Conservation (phyloP, 2,113 vertebrate genomes). For the Misgurnus anguillicaudatus region DNA sequence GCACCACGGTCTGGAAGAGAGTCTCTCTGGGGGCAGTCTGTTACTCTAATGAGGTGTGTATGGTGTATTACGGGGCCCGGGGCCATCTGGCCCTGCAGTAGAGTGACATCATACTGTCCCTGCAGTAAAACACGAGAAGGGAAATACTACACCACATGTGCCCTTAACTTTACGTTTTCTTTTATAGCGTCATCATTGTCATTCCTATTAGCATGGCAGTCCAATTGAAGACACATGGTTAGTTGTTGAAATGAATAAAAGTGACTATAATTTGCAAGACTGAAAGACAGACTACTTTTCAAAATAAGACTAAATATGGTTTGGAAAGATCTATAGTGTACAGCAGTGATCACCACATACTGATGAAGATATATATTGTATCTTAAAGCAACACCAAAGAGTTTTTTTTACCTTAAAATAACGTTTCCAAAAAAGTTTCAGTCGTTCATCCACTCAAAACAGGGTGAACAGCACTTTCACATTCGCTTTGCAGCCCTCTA, state of each 20-base stretch:
- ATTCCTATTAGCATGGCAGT: conserved; percentile 40
- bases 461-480: no score
- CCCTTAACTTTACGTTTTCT: conserved; percentile 57
- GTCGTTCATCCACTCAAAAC: no score
- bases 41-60: conserved; percentile 64
- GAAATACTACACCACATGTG: conserved; percentile 61
- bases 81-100: conserved; percentile 65
- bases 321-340: no score
- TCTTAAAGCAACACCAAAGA: no score
- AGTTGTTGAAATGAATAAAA: conserved; percentile 34
- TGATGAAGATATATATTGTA: no score
- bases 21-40: conserved; percentile 54
- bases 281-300: conserved; percentile 2
- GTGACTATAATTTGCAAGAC: conserved; percentile 23
- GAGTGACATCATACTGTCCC: conserved; percentile 61
- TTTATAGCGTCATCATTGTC: conserved; percentile 52
- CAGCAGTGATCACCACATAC: no score
- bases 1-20: conserved; percentile 12
- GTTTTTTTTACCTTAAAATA: no score
- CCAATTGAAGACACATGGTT: conserved; percentile 47
- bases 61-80: conserved; percentile 52
- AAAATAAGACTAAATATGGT: conserved; percentile 12
- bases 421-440: no score
- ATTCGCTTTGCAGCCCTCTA: no score
- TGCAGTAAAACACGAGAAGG: conserved; percentile 63